Percentiles rank a stretch among this genome's conserved stretches.
phyloP scores from a whole-genome alignment of 2,113 vertebrate species.

The Corvus hawaiiensis region DNA sequence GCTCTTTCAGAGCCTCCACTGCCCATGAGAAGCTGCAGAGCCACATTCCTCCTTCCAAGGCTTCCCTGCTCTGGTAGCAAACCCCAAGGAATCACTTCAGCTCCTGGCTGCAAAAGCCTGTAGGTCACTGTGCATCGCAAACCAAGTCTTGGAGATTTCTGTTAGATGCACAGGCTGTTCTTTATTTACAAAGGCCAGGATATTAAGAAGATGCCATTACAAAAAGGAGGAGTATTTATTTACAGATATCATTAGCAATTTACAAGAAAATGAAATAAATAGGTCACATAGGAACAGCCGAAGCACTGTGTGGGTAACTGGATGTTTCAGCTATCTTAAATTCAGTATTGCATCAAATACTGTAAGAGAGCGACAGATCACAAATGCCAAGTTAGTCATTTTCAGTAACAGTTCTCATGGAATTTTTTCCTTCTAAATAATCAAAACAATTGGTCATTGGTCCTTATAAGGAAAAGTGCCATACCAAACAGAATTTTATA shows the following conservation, averaged over 20 bases:
- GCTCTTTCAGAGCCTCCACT: not conserved
- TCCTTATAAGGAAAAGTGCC: conserved; percentile 54
- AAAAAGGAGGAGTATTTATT: not conserved
- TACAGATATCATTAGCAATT: not conserved
- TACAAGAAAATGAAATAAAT: not conserved
- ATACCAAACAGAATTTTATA: conserved; percentile 35
- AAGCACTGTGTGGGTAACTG: not conserved
- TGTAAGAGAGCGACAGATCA: not conserved
- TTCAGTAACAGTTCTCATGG: conserved; percentile 57
- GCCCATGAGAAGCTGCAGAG: not conserved
- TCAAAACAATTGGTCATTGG: conserved; percentile 66
- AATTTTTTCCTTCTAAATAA: conserved; percentile 64
- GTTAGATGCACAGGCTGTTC: not conserved
- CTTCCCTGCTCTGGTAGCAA: not conserved
- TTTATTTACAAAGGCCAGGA: not conserved
- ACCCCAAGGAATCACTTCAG: not conserved
- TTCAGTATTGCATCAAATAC: conserved; percentile 36
- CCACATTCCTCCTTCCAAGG: not conserved
- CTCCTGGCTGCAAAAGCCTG: not conserved
- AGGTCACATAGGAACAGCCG: not conserved
- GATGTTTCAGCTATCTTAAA: not conserved
- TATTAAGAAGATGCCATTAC: not conserved
- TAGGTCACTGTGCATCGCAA: not conserved
- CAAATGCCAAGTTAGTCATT: conserved; percentile 59
- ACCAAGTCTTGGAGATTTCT: not conserved